Evolutionary conservation across 35 echinoderm and acorn worm genomes (phyloP).

Genomic region (Acanthaster planci): DNA sequence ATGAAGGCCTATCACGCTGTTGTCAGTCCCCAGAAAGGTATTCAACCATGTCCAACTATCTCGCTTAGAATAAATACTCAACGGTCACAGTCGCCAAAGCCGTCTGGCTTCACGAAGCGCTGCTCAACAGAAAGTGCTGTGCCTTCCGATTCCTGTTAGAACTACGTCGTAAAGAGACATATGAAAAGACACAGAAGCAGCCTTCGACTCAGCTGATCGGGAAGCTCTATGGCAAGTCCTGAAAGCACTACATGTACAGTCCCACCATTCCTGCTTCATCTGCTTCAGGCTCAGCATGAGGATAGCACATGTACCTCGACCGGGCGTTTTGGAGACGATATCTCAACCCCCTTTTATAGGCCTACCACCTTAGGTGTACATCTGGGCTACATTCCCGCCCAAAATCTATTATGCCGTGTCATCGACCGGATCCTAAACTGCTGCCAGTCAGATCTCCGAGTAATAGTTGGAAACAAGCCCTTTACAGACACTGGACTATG

Average conservation of each 20-base stretch:
- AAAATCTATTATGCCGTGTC: neutral
- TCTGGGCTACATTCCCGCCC: neutral
- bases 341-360: neutral
- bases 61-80: too few relatives aligned
- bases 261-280: too few relatives aligned
- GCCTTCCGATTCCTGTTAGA: neutral
- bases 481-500: too few relatives aligned
- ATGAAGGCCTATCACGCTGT: neutral
- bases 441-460: neutral
- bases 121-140: neutral
- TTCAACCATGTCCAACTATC: neutral
- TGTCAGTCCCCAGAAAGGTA: neutral
- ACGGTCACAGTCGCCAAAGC: too few relatives aligned
- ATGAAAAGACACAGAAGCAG: neutral
- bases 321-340: neutral
- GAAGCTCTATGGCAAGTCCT: neutral
- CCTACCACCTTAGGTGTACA: neutral
- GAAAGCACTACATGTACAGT: too few relatives aligned
- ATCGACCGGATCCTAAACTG: neutral
- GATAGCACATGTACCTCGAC: neutral
- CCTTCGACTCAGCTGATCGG: neutral
- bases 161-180: neutral
- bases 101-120: neutral
- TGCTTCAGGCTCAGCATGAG: neutral
- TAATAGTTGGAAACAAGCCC: neutral